These are phyloP conservation scores for Pyrocephalus nanus DNA, from an alignment of 2,797 vertebrate genomes.

Conservation along the genomic window DNA sequence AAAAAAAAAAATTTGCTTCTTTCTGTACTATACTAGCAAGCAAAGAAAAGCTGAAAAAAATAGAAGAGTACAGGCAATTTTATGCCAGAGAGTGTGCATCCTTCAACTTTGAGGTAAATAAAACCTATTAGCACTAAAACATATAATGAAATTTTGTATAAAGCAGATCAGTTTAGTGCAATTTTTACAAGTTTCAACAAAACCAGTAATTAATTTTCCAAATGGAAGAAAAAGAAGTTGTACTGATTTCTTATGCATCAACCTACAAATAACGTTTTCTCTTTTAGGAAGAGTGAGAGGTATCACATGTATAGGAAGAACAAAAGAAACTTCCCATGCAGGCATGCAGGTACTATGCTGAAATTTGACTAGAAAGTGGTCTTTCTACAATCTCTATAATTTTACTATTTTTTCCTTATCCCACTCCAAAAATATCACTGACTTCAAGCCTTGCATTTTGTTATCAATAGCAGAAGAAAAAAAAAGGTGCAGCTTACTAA, in stretches of 20 bases:
- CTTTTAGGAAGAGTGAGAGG: not conserved
- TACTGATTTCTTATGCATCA: not conserved
- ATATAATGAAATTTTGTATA: not conserved
- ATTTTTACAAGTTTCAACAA: not conserved
- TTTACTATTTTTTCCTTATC: not conserved
- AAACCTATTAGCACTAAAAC: not conserved
- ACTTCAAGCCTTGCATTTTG: not conserved
- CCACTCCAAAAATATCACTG: not conserved
- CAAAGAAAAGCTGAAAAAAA: not conserved
- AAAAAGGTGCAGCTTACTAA: not conserved
- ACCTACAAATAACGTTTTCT: not conserved
- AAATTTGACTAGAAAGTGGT: not conserved
- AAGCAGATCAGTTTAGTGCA: not conserved
- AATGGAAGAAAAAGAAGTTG: not conserved
- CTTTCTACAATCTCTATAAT: not conserved
- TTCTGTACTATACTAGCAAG: not conserved
- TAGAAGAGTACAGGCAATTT: not conserved
- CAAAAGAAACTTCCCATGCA: not conserved
- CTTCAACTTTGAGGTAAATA: not conserved
- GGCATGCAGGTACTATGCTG: not conserved
- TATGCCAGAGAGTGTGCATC: not conserved
- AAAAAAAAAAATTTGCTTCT: not conserved
- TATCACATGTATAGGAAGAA: not conserved
- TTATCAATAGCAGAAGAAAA: not conserved
- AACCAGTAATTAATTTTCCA: not conserved